Base-by-base conservation (phyloP, 2,888 invertebrate genomes). In the Cheilosia urbana region DNA sequence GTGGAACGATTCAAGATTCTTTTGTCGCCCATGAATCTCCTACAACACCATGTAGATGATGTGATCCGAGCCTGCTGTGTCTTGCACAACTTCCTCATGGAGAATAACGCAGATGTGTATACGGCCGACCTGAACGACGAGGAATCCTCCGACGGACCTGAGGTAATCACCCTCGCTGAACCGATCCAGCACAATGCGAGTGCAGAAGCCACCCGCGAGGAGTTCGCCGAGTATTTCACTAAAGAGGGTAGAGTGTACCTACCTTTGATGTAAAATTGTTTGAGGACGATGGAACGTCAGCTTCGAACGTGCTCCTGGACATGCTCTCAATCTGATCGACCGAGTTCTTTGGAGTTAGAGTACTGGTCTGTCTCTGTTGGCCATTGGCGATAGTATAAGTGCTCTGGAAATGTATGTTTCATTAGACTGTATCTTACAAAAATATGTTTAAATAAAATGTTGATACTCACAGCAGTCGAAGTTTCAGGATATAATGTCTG, bases 81-180 rank as follows among this genome's bases (percentile, higher is more conserved):
- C 6, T 4, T 87, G 15, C 87, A 87, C 47, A 87, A 87, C n/a
- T 87, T 87, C n/a, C 62, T 87, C 11, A 78, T 85, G 47, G 55
- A 80, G 7, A 68, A 84, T 15, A 84, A 79, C 21, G 58, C 79
- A 2, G 84, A 84, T 19, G 21, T 84, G 11, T 84, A 84, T 37
- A 21, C 55, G 30, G 15, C 53, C 2, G 51, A 47, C 9, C 15
- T n/a, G 7, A 49, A 21, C n/a, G 66, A 53, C 9, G 69, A 79
- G 7, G 60, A 42, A 1, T 13, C 11, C 5, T 45, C 17, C 2
- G 0, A 1, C 1, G 55, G 47, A 0, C 68, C 79, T 5, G 80
- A 84, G 47, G 55, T 71, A 0, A 66, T 76, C 13, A 34, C 55
- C 2, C 6, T 75, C 15, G 57, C 21, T 4, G 73, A 60, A 0